These are phyloP conservation scores for Chloroclystis v-ata DNA, from an alignment of 2,888 invertebrate genomes.

Conservation along the genomic window DNA sequence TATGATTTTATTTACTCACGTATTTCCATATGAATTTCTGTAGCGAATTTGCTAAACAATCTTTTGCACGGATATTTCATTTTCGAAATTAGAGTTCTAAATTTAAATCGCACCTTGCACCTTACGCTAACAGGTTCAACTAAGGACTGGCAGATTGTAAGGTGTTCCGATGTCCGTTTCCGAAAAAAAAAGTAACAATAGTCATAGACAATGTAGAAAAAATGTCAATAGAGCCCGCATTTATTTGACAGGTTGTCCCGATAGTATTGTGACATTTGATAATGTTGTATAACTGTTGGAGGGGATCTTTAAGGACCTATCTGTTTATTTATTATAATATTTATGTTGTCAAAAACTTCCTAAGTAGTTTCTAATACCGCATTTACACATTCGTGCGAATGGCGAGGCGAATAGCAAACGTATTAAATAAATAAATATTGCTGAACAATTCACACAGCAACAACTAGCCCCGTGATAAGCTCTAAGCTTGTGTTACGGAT, in stretches of 20 bases:
- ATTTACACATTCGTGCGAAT: too few species aligned
- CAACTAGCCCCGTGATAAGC: too few species aligned
- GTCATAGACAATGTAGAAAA: conserved; percentile 24
- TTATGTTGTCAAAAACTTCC: too few species aligned
- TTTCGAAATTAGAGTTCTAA: conserved; percentile 23
- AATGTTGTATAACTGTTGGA: conserved; percentile 11
- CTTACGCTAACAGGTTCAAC: conserved; percentile 66
- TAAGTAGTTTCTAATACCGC: too few species aligned
- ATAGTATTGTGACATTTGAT: conserved; percentile 35
- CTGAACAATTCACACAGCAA: too few species aligned
- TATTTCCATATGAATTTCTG: conserved; percentile 48
- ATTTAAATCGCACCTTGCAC: conserved; percentile 45
- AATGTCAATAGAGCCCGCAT: conserved; percentile 31
- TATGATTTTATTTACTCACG: conserved; percentile 43
- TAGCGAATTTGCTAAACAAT: conserved; percentile 43
- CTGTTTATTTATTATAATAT: background rate
- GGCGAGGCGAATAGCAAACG: too few species aligned
- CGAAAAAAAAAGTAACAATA: conserved; percentile 61
- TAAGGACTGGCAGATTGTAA: conserved; percentile 55
- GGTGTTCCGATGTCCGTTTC: conserved; percentile 64
- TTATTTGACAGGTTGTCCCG: conserved; percentile 37
- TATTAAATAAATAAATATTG: too few species aligned
- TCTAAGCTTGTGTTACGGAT: too few species aligned
- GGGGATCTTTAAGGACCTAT: background rate
- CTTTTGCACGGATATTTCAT: conserved; percentile 68